Evolutionary conservation across 1,140 invertebrate genomes (phyloP).

Genomic region (Dendrolimus punctatus): DNA sequence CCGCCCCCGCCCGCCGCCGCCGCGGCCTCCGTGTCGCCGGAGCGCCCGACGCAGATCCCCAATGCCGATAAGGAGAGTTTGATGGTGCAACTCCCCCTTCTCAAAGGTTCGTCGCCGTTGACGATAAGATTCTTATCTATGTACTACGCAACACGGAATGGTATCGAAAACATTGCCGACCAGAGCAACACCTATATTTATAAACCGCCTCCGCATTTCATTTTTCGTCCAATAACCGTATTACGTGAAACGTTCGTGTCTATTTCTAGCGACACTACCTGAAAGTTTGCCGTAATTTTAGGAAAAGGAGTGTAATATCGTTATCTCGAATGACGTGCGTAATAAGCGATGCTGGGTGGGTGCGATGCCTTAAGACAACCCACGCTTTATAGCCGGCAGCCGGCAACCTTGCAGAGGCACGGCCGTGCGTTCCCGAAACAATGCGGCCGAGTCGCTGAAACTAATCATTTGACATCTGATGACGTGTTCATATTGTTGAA

Average conservation of each 20-base stretch:
- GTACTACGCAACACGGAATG: neutral
- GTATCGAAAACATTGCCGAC: neutral
- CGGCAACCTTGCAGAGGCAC: slow-evolving; percentile 21
- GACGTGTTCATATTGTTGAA: slow-evolving; percentile 8
- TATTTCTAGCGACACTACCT: slow-evolving; percentile 13
- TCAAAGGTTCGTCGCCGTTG: slow-evolving; percentile 54
- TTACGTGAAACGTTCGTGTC: slow-evolving; percentile 11
- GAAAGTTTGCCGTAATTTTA: neutral
- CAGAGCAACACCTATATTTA: slow-evolving; percentile 21
- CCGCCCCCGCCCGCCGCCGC: slow-evolving; percentile 38
- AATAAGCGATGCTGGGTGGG: slow-evolving; percentile 7
- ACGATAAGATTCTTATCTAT: slow-evolving; percentile 4
- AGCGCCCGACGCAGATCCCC: slow-evolving; percentile 33
- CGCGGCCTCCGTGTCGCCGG: slow-evolving; percentile 39
- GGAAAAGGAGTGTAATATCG: neutral
- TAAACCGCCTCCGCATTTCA: slow-evolving; percentile 15
- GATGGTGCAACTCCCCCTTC: slow-evolving; percentile 61
- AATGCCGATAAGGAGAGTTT: slow-evolving; percentile 57
- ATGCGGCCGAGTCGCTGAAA: slow-evolving; percentile 18
- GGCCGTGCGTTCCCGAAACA: slow-evolving; percentile 12
- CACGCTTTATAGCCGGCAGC: slow-evolving; percentile 9
- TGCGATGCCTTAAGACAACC: slow-evolving; percentile 12
- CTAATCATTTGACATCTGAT: slow-evolving; percentile 10
- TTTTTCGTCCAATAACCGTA: neutral
- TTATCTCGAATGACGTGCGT: slow-evolving; percentile 7